phyloP scores from a whole-genome alignment of 2,888 invertebrate genomes.

The Deilephila porcellus region DNA sequence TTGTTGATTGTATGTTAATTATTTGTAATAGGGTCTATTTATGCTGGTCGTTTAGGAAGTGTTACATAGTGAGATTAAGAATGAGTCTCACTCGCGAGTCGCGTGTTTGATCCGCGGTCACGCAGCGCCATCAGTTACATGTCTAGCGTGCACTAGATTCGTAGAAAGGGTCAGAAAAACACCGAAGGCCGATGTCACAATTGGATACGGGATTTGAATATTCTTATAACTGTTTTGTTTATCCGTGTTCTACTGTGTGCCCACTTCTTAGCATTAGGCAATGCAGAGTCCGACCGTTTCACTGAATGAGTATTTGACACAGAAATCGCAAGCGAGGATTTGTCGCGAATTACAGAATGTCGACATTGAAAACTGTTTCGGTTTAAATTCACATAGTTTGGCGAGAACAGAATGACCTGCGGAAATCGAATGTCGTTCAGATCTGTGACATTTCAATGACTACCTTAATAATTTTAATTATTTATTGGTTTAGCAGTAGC shows the following conservation, averaged over 20 bases:
- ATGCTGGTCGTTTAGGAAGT: no score
- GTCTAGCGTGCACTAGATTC: constrained; percentile 19
- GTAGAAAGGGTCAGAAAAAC: constrained; percentile 27
- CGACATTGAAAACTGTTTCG: constrained; percentile 18
- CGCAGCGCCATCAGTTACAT: constrained; percentile 15
- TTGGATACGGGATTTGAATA: constrained; percentile 24
- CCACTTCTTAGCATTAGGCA: constrained; percentile 16
- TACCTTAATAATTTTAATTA: no score
- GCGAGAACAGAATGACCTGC: not conserved
- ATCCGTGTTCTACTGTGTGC: constrained; percentile 7
- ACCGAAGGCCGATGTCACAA: constrained; percentile 25
- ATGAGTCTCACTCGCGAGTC: not conserved
- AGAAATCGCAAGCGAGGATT: constrained; percentile 43
- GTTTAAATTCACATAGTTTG: not conserved
- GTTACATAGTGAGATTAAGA: not conserved
- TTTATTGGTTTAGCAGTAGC: not conserved
- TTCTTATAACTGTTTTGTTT: constrained; percentile 15
- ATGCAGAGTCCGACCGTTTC: constrained; percentile 31
- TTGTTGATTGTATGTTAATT: not conserved
- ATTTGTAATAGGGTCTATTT: no score
- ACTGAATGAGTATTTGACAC: constrained; percentile 1
- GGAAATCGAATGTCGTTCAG: not conserved
- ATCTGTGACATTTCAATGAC: not conserved
- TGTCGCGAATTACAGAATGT: constrained; percentile 37
- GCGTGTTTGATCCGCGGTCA: not conserved